Base-by-base conservation (phyloP, 2,888 invertebrate species). In the Choreutis nemorana region DNA sequence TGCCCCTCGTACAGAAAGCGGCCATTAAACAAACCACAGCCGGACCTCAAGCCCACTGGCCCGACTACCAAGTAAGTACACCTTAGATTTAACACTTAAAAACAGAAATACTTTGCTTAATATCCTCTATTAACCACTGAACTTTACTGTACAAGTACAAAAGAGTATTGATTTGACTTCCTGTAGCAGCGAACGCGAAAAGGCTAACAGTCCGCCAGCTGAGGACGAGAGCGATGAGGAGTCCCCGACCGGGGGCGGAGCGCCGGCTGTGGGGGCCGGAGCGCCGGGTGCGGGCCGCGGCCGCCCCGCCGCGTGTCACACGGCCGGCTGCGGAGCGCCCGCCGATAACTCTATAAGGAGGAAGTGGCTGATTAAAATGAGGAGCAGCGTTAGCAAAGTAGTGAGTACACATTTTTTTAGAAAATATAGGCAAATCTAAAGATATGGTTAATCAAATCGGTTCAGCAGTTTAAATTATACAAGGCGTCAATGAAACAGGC, bases 291-390 rank as follows among this genome's bases (percentile, higher is more conserved):
- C 33, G 2, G 35, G 72, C 24, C 81, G 81, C 24, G 81, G 81
- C 25, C 66, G 83, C 0, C 59, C 50, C 8, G 55, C 70, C 21
- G 33, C 52, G 33, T 90, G 90, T 52, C 85, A 87, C 48, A 86
- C 88, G 0, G 80, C 83, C 29, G 84, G 82, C 10, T 90, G 90
- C 52, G 43, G 48, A 1, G 62, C 79, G 10, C 62, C 72, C 2
- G 86, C 87, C 0, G 79, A 83, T 12, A 86, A 87, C 56, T 83
- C 85, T 39, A 77, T 90, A 16, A 75, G 88, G 1, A 75, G 89
- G 34, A 90, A 90, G 65, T 89, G 87, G 84, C 81, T 86, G 31
- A 82, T 86, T 44, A 86, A 86, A 59, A 84, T 90, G 73, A 75
- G 86, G 25, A 82, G 83, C 47, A 85, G 83, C 35, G 85, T 89